Evolutionary conservation across 1,140 invertebrate species (phyloP).

Genomic region (Chironomus striatipennis): DNA sequence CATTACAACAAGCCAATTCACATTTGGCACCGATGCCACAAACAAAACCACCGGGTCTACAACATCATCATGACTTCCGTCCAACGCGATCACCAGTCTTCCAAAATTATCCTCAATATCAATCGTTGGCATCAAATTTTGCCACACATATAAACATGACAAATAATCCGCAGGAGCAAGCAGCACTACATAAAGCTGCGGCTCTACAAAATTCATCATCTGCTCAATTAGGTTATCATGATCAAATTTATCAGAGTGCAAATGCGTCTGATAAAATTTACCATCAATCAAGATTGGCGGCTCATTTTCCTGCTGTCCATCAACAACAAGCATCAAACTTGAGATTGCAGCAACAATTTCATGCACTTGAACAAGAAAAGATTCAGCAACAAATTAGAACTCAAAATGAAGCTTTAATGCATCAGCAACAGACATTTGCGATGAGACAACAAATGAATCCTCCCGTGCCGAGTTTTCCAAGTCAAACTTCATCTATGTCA

Average conservation of each 20-base stretch:
- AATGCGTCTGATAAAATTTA: conserved; percentile 31
- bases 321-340: conserved; percentile 37
- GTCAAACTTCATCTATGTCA: conserved; percentile 40
- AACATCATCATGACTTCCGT: conserved; percentile 35
- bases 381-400: conserved; percentile 50
- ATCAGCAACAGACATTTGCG: conserved; percentile 51
- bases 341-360: conserved; percentile 42
- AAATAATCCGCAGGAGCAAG: conserved; percentile 35
- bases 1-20: conserved; percentile 34
- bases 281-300: neutral
- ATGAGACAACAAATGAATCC: conserved; percentile 44
- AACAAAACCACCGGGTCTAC: conserved; percentile 41
- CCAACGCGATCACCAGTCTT: conserved; percentile 32
- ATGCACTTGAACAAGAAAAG: conserved; percentile 51
- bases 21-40: conserved; percentile 39
- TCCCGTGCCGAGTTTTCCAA: conserved; percentile 44
- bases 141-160: conserved; percentile 27
- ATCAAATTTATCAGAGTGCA: conserved; percentile 29
- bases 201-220: conserved; percentile 36
- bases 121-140: conserved; percentile 21
- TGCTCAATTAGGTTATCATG: conserved; percentile 36
- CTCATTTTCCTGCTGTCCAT: conserved; percentile 25
- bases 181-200: conserved; percentile 31
- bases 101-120: conserved; percentile 27
- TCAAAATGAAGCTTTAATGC: conserved; percentile 49